Conservation (phyloP, 2,113 vertebrate genomes). For the Tangachromis dhanisi region DNA sequence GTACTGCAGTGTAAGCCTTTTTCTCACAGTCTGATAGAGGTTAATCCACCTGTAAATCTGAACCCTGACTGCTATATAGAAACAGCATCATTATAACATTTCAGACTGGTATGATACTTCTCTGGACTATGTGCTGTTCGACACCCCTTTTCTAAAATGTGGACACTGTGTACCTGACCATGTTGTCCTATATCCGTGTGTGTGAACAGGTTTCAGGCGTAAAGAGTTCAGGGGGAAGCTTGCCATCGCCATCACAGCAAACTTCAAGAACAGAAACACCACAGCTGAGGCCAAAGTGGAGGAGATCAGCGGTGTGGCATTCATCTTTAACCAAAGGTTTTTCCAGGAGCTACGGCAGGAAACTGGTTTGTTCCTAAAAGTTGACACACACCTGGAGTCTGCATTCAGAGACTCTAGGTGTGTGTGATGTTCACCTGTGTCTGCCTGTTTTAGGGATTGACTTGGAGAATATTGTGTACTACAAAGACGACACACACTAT, state of each 20-base stretch:
- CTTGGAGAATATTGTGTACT: conserved; percentile 97
- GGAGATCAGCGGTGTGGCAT: conserved; percentile 95
- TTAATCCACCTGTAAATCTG: not conserved
- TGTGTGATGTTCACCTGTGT: not conserved
- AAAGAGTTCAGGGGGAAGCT: conserved; percentile 95
- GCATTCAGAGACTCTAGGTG: not conserved
- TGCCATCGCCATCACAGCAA: conserved; percentile 94
- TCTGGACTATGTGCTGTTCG: not conserved
- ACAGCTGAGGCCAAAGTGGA: conserved; percentile 95
- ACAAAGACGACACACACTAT: conserved; percentile 97
- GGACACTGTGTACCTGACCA: not conserved
- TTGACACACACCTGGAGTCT: not conserved
- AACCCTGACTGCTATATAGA: not conserved
- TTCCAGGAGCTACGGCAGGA: conserved; percentile 90
- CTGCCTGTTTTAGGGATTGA: conserved; percentile 79
- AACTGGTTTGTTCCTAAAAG: conserved; percentile 74
- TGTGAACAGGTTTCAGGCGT: conserved; percentile 79
- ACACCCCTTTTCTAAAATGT: not conserved
- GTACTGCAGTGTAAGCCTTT: not conserved
- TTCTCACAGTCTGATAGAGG: not conserved
- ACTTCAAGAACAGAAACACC: conserved; percentile 94
- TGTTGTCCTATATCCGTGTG: not conserved
- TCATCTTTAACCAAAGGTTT: conserved; percentile 98
- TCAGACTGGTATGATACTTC: not conserved
- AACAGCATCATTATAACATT: not conserved